A percentile compares a stretch with the other conserved stretches of the same genome.
These are phyloP conservation scores for Carettochelys insculpta DNA, from an alignment of 2,113 vertebrate genomes.

Conservation along the genomic window DNA sequence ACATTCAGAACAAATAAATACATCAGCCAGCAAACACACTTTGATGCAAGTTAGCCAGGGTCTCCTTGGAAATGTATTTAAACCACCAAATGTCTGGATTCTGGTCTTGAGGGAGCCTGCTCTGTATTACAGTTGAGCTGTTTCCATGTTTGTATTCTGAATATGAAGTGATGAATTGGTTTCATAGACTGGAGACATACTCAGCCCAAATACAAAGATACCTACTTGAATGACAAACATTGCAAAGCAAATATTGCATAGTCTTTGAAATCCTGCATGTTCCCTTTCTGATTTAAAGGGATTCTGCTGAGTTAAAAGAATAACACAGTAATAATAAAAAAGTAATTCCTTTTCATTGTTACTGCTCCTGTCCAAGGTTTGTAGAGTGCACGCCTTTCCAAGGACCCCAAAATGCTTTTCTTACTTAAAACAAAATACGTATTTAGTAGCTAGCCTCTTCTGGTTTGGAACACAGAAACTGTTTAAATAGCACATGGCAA, in stretches of 20 bases:
- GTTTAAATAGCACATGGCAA: not conserved
- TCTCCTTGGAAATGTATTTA: not conserved
- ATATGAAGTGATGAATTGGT: not conserved
- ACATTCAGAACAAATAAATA: not conserved
- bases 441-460: not conserved
- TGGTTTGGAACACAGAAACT: not conserved
- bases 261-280: fast-evolving
- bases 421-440: not conserved
- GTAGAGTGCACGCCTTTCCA: not conserved
- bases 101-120: not conserved
- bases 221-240: not conserved
- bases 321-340: fast-evolving
- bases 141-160: not conserved
- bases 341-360: fast-evolving
- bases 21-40: not conserved
- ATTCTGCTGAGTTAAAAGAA: not conserved
- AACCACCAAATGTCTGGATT: not conserved
- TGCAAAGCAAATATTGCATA: not conserved
- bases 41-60: not conserved
- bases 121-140: not conserved
- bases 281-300: not conserved
- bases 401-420: not conserved
- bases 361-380: not conserved
- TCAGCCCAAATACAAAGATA: not conserved
- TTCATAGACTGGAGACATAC: not conserved